A percentile compares a stretch with the other conserved stretches of the same genome.
These are phyloP conservation scores for Odontamblyopus rebecca DNA, from an alignment of 2,797 vertebrate species.

Conservation along the genomic window DNA sequence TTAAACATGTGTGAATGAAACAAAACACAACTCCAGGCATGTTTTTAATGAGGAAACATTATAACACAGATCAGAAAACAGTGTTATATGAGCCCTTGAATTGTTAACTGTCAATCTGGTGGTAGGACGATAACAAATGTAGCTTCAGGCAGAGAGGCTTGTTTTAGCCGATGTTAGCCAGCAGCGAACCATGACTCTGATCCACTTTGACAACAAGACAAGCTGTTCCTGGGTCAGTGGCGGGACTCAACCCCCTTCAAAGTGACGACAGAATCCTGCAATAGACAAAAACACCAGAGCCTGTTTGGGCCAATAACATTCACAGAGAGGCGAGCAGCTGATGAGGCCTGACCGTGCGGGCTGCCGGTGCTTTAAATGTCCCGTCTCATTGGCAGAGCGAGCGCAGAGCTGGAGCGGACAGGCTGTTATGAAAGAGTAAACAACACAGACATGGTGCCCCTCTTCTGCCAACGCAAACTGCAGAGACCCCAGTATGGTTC, in stretches of 20 bases:
- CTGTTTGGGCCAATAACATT: constrained; percentile 20
- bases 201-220: constrained; percentile 46
- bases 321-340: constrained; percentile 16
- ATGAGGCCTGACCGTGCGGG: constrained; percentile 28
- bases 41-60: too few species aligned
- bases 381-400: constrained; percentile 35
- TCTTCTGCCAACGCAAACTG: constrained; percentile 58
- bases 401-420: constrained; percentile 45
- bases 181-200: constrained; percentile 38
- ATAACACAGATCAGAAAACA: too few species aligned
- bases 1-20: too few species aligned
- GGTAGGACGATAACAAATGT: constrained; percentile 33
- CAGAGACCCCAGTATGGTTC: constrained; percentile 3
- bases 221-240: constrained; percentile 35
- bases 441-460: constrained; percentile 51
- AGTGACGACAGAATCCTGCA: constrained; percentile 1
- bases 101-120: constrained; percentile 10
- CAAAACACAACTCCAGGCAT: too few species aligned
- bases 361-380: constrained; percentile 22
- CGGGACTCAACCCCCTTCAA: constrained; percentile 16
- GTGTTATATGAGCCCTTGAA: background rate
- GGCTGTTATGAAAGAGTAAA: constrained; percentile 59
- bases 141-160: constrained; percentile 39
- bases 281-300: constrained; percentile 17
- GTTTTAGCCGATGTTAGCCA: constrained; percentile 49